A percentile compares a stretch with the other conserved stretches of the same genome.
These are phyloP conservation scores for Euplagia quadripunctaria DNA, from an alignment of 2,888 invertebrate genomes.

Conservation along the genomic window DNA sequence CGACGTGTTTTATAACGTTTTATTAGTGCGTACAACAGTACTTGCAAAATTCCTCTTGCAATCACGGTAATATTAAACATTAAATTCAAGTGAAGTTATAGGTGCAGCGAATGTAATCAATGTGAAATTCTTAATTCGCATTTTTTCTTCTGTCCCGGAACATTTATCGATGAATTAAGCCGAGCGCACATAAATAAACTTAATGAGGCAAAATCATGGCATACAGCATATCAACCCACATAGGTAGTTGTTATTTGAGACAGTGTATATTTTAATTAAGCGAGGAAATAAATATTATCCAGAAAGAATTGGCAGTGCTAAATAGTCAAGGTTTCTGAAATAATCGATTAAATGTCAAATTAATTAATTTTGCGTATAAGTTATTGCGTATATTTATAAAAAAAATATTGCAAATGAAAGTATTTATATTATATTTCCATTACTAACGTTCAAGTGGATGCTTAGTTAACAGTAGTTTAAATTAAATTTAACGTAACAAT, in stretches of 20 bases:
- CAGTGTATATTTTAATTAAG: conserved; percentile 61
- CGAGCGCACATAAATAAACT: conserved; percentile 77
- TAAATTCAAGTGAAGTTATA: conserved; percentile 62
- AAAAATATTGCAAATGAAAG: not conserved
- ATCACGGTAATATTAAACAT: conserved; percentile 45
- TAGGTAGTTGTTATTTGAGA: conserved; percentile 60
- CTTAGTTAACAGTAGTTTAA: conserved; percentile 15
- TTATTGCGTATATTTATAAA: not conserved
- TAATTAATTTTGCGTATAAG: conserved; percentile 12
- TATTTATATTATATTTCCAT: not conserved
- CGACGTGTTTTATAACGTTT: not conserved
- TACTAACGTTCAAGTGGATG: not conserved
- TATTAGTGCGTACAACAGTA: not conserved
- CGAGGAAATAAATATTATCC: conserved; percentile 48
- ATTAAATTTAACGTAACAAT: conserved; percentile 41
- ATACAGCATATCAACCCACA: conserved; percentile 60
- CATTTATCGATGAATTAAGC: conserved; percentile 78
- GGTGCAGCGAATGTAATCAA: conserved; percentile 74
- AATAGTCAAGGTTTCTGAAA: conserved; percentile 34
- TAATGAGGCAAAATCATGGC: conserved; percentile 79
- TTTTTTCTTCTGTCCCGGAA: conserved; percentile 70
- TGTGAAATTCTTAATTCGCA: conserved; percentile 72
- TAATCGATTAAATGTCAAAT: conserved; percentile 18
- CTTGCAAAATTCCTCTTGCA: conserved; percentile 17
- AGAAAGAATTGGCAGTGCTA: conserved; percentile 39